These are phyloP conservation scores for Rhinoraja longicauda DNA, from an alignment of 2,797 vertebrate genomes.

Conservation along the genomic window DNA sequence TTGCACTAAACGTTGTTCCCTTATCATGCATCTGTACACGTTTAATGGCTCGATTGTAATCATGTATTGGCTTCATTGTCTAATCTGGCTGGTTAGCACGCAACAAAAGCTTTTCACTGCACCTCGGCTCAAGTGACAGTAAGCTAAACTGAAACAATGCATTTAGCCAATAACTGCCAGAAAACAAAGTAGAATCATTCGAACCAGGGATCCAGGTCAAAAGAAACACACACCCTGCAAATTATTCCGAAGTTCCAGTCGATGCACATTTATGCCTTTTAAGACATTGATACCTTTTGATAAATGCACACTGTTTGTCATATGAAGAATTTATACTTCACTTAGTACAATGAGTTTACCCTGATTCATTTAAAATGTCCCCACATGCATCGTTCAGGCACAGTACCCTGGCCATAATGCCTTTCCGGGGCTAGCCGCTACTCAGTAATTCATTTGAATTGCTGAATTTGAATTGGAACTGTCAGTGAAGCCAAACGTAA, in stretches of 20 bases:
- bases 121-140: too few species aligned
- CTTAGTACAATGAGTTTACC: not conserved
- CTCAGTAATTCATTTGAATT: not conserved
- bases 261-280: not conserved
- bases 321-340: not conserved
- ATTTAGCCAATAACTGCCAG: not conserved
- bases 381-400: constrained; percentile 3
- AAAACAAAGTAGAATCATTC: not conserved
- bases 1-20: too few species aligned
- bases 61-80: too few species aligned
- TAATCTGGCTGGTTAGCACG: too few species aligned
- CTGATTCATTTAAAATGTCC: constrained; percentile 5
- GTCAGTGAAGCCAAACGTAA: too few species aligned
- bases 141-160: not conserved
- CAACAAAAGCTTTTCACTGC: too few species aligned
- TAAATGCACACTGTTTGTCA: constrained; percentile 17
- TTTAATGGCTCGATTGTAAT: too few species aligned
- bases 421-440: not conserved
- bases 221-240: not conserved
- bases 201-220: not conserved
- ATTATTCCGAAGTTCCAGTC: not conserved
- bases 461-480: too few species aligned
- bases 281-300: not conserved
- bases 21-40: too few species aligned
- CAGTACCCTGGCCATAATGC: not conserved